Percentiles rank a stretch among this genome's conserved stretches.
These are phyloP conservation scores for Bombus superbus DNA, from an alignment of 1,140 invertebrate genomes.

Conservation along the genomic window DNA sequence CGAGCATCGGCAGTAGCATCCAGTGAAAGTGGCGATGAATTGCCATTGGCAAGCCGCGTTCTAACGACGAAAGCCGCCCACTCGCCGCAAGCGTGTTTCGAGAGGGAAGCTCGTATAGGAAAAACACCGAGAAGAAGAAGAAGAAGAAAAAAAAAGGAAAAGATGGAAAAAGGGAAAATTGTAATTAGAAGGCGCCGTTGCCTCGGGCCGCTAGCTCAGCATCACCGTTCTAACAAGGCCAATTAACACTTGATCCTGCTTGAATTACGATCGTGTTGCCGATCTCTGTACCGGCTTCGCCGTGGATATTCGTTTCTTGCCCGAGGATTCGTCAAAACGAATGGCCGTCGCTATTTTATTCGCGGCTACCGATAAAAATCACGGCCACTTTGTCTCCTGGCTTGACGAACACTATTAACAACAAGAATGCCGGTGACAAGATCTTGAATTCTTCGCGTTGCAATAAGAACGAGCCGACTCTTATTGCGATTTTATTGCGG, in stretches of 20 bases:
- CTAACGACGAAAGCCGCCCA: conserved; percentile 51
- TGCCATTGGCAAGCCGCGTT: conserved; percentile 46
- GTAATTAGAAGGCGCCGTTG: conserved; percentile 72
- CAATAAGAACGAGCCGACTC: conserved; percentile 7
- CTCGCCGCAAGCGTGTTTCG: conserved; percentile 8
- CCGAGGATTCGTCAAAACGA: conserved; percentile 30
- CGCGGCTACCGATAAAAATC: conserved; percentile 7
- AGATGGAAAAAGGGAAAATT: conserved; percentile 45
- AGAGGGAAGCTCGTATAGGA: neutral
- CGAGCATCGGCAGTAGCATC: neutral
- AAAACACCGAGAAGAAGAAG: conserved; percentile 16
- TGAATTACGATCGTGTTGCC: conserved; percentile 72
- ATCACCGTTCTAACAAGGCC: conserved; percentile 68
- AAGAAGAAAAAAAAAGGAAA: too few species aligned
- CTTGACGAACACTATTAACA: conserved; percentile 14
- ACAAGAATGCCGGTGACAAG: conserved; percentile 24
- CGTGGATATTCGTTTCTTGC: conserved; percentile 29
- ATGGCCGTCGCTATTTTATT: conserved; percentile 11
- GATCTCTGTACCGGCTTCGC: conserved; percentile 48
- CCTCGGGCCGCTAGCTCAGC: conserved; percentile 48
- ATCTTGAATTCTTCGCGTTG: conserved; percentile 18
- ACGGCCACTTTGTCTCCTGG: conserved; percentile 4
- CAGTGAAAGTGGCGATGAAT: conserved; percentile 44
- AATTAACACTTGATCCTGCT: conserved; percentile 77
- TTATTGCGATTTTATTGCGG: conserved; percentile 44